Evolutionary conservation across 2,888 invertebrate species (phyloP), one percentile per base, ranked within the genome.

Genomic region (Cheilosia soror): DNA sequence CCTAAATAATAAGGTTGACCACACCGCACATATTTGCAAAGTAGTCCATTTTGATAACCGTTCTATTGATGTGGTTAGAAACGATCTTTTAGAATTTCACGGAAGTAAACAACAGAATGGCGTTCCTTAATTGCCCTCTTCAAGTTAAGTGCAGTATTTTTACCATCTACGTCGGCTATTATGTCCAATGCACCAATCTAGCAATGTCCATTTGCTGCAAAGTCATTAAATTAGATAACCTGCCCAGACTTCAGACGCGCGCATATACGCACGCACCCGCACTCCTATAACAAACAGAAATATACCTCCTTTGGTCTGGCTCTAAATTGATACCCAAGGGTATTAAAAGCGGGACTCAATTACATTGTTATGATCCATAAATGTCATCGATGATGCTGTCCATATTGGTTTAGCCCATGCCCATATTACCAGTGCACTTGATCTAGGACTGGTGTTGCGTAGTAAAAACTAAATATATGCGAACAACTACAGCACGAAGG

Each of bases 281-380:
- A 20, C 29, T 31, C 44, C n/a, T 11, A 25, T n/a, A 5, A n/a
- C 49, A 60, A 31, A 44, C 53, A 72, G 9, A 42, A 55, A 51
- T 51, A 13, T 20, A 25, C 11, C 27, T 15, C 62, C 47, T 47
- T 42, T 40, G n/a, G 44, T 49, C 11, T 40, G 57, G 55, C 62
- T 80, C 90, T 89, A 91, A 91, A 91, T 91, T 91, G 91, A 91
- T 91, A 90, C 91, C 91, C 91, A 88, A 88, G 91, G 91, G 91
- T 87, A 89, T 89, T 87, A 68, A 83, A 83, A 76, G 58, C 69
- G 63, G 68, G 73, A 73, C 71, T 75, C 83, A 73, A 87, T 84
- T 87, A 87, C 86, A 90, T 90, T 90, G 90, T 91, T 91, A 91
- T 92, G 91, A 92, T 91, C 91, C 91, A 91, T 91, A 91, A 92